Evolutionary conservation across 2,888 invertebrate genomes (phyloP).

Genomic region (Hedya salicella): DNA sequence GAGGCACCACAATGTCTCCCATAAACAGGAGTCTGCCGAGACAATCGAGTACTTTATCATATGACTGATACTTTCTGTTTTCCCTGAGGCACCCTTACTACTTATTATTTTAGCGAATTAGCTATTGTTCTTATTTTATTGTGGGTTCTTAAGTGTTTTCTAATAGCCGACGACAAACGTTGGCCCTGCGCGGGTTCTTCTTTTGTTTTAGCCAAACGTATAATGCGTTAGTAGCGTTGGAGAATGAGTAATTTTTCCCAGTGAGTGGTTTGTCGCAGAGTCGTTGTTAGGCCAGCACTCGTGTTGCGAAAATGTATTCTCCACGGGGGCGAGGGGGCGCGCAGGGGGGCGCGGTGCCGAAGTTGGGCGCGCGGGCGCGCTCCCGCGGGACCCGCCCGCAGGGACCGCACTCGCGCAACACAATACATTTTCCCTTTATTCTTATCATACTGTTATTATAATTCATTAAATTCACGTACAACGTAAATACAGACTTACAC

Average conservation of each 20-base stretch:
- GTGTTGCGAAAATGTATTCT: conserved; percentile 85
- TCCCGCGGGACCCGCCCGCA: conserved; percentile 73
- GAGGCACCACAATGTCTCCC: conserved; percentile 29
- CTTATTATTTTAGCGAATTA: conserved; percentile 58
- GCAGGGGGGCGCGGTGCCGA: conserved; percentile 76
- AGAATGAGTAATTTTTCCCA: conserved; percentile 80
- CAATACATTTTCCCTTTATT: conserved; percentile 45
- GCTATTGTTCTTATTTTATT: conserved; percentile 69
- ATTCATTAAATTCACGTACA: conserved; percentile 21
- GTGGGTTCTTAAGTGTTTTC: conserved; percentile 58
- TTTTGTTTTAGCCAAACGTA: conserved; percentile 20
- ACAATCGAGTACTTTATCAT: conserved; percentile 39
- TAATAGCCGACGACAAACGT: conserved; percentile 44
- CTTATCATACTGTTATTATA: conserved; percentile 41
- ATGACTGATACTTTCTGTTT: conserved; percentile 48
- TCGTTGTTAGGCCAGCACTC: conserved; percentile 81
- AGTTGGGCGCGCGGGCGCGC: conserved; percentile 82
- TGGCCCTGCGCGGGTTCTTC: conserved; percentile 27
- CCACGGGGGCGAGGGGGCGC: conserved; percentile 70
- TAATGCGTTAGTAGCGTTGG: conserved; percentile 54
- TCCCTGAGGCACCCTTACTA: conserved; percentile 65
- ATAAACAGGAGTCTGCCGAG: conserved; percentile 26
- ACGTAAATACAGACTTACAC: not conserved
- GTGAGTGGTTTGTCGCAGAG: conserved; percentile 76
- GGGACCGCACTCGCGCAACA: conserved; percentile 70